Evolutionary conservation across 2,888 invertebrate genomes (phyloP).

Genomic region (Spilarctia lutea): DNA sequence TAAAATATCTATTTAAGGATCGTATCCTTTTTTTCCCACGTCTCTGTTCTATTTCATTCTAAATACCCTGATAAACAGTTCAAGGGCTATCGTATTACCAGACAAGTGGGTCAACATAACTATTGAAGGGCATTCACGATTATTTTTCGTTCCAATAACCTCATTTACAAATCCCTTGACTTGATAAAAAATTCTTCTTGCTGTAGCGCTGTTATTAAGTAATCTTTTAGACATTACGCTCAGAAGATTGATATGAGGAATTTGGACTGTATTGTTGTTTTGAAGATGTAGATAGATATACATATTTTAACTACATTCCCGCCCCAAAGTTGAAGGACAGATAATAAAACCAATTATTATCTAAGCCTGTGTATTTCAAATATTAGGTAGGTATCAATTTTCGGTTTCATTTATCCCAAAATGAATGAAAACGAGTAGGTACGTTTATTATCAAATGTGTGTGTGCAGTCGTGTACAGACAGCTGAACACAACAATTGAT

Average conservation of each 20-base stretch:
- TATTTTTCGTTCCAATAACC: constrained; percentile 81
- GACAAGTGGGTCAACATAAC: constrained; percentile 77
- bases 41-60: constrained; percentile 53
- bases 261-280: background rate
- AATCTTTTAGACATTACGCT: constrained; percentile 49
- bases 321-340: too few relatives aligned
- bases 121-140: constrained; percentile 65
- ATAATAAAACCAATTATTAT: too few relatives aligned
- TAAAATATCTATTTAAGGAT: constrained; percentile 26
- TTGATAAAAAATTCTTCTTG: constrained; percentile 46
- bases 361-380: background rate
- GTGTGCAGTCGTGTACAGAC: background rate
- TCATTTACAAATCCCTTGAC: constrained; percentile 55
- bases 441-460: background rate
- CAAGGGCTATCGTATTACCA: constrained; percentile 76
- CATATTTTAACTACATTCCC: background rate
- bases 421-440: background rate
- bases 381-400: background rate
- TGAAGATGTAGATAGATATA: background rate
- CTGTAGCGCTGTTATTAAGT: constrained; percentile 41
- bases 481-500: constrained; percentile 14
- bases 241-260: constrained; percentile 24
- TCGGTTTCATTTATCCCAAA: background rate
- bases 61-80: constrained; percentile 70
- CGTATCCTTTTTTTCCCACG: constrained; percentile 47